Conservation (phyloP, 2,797 vertebrate genomes). For the Jordanella pulchra region DNA sequence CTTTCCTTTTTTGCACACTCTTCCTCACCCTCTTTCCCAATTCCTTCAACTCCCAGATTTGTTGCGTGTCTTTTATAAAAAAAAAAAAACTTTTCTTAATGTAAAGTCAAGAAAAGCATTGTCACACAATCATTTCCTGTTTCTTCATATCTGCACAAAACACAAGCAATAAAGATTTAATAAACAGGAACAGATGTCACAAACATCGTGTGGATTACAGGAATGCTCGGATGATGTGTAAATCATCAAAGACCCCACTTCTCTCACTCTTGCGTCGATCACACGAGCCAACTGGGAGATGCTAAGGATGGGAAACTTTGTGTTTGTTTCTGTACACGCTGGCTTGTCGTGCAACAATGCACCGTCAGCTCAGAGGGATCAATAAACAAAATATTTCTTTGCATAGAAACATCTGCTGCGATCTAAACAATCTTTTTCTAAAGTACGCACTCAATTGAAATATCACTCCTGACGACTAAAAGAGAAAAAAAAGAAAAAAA, state of each 20-base stretch:
- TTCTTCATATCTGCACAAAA: constrained; percentile 14
- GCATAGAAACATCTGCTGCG: constrained; percentile 65
- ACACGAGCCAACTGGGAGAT: constrained; percentile 61
- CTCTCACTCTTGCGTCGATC: constrained; percentile 30
- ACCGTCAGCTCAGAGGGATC: constrained; percentile 41
- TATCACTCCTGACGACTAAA: constrained; percentile 65
- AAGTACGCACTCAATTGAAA: constrained; percentile 70
- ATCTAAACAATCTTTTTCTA: constrained; percentile 65
- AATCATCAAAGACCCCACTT: constrained; percentile 60
- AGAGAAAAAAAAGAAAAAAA: constrained; percentile 24
- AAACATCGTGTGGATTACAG: constrained; percentile 53
- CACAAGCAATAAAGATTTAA: constrained; percentile 39
- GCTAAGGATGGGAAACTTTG: constrained; percentile 61
- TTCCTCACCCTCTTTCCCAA: constrained; percentile 45
- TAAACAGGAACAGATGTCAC: constrained; percentile 71
- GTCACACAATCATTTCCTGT: constrained; percentile 38
- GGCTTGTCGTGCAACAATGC: constrained; percentile 63
- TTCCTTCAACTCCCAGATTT: too few species aligned
- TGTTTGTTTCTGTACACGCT: constrained; percentile 63
- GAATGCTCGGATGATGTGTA: constrained; percentile 50
- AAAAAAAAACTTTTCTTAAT: constrained; percentile 73
- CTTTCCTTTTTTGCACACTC: constrained; percentile 37
- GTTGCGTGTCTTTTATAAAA: constrained; percentile 48
- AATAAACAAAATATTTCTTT: constrained; percentile 65
- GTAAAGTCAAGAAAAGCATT: constrained; percentile 66